Evolutionary conservation across 2,888 invertebrate genomes (phyloP).

Genomic region (Ctena decussata): DNA sequence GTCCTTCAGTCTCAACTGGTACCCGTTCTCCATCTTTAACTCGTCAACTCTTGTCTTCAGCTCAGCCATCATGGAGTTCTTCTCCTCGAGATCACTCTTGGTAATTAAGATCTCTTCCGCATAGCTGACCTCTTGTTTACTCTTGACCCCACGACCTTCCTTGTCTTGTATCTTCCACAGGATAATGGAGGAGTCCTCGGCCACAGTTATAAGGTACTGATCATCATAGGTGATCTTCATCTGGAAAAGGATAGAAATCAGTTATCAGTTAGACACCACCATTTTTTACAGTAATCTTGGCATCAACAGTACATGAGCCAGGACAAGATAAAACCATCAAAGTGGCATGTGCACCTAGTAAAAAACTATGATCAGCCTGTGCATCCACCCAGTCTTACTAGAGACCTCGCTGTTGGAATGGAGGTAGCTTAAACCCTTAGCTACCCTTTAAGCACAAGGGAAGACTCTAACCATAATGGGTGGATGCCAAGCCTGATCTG

Average conservation of each 20-base stretch:
- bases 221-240: conserved; percentile 94
- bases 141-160: conserved; percentile 88
- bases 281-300: too few relatives aligned
- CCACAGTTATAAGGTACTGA: conserved; percentile 91
- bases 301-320: too few relatives aligned
- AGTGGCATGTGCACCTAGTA: too few relatives aligned
- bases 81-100: conserved; percentile 92
- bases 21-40: conserved; percentile 95
- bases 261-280: too few relatives aligned
- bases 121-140: conserved; percentile 92
- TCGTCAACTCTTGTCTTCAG: conserved; percentile 93
- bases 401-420: too few relatives aligned
- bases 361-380: too few relatives aligned
- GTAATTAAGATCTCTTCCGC: conserved; percentile 95
- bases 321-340: too few relatives aligned
- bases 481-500: too few relatives aligned
- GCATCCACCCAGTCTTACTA: too few relatives aligned
- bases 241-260: conserved; percentile 71
- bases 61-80: conserved; percentile 90
- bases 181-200: conserved; percentile 93
- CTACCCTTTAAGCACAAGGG: too few relatives aligned
- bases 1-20: conserved; percentile 93
- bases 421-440: too few relatives aligned
- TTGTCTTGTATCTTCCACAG: conserved; percentile 93
- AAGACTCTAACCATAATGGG: too few relatives aligned